phyloP scores from a whole-genome alignment of 2,797 vertebrate genomes.

The Cyprinella venusta region DNA sequence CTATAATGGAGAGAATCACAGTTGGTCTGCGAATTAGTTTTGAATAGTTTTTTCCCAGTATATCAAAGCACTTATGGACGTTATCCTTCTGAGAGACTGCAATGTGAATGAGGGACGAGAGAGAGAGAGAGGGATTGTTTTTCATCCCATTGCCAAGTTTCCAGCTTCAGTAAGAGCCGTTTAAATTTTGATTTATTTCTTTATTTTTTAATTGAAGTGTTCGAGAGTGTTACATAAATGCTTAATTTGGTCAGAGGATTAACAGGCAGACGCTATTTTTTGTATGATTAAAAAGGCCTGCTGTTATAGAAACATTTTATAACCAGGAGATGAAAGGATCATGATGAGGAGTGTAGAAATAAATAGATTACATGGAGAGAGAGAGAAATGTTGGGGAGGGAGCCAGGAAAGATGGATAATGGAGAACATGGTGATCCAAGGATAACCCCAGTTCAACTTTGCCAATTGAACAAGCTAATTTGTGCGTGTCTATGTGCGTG shows the following conservation, averaged over 20 bases:
- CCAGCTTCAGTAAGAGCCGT: conserved; percentile 40
- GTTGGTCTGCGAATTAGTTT: conserved; percentile 24
- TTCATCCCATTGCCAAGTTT: conserved; percentile 24
- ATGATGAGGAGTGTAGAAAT: conserved; percentile 37
- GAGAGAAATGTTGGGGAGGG: conserved; percentile 17
- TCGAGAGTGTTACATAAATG: conserved; percentile 61
- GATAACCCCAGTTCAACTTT: conserved; percentile 28
- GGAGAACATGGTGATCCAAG: conserved; percentile 37
- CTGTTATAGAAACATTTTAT: conserved; percentile 34
- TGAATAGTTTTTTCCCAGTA: conserved; percentile 23
- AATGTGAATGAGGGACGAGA: conserved; percentile 16
- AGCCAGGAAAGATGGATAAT: conserved; percentile 5
- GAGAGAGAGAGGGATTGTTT: neutral
- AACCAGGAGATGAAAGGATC: conserved; percentile 44
- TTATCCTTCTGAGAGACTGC: neutral
- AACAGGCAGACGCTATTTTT: conserved; percentile 41
- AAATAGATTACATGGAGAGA: conserved; percentile 40
- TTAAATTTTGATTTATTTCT: conserved; percentile 57
- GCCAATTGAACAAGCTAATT: conserved; percentile 13
- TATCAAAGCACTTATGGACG: conserved; percentile 32
- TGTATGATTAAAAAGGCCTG: conserved; percentile 46
- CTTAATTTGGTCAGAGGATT: conserved; percentile 55
- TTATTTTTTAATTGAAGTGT: conserved; percentile 60
- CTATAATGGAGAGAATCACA: conserved; percentile 13
- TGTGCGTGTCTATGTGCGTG: neutral